These are phyloP conservation scores for Fragum fragum DNA, from an alignment of 2,888 invertebrate species.

Conservation along the genomic window DNA sequence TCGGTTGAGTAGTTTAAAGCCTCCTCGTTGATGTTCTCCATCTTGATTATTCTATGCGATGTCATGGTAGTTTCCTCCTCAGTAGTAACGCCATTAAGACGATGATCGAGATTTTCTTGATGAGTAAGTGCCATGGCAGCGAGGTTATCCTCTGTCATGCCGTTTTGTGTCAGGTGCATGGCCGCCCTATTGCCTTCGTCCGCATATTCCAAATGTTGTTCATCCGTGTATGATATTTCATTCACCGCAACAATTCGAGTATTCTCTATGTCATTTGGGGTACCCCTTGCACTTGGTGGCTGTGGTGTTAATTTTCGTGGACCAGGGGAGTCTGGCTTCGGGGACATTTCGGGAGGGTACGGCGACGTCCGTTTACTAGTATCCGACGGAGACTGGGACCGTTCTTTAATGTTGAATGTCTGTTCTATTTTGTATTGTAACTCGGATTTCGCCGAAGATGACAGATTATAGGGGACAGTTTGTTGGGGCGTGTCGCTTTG, in stretches of 20 bases:
- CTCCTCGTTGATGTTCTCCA: conserved; percentile 46
- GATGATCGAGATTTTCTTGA: conserved; percentile 55
- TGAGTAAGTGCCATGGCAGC: conserved; percentile 56
- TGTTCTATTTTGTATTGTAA: conserved; percentile 55
- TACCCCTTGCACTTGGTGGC: not conserved
- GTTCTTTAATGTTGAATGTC: conserved; percentile 39
- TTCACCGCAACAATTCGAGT: not conserved
- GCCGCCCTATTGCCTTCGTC: conserved; percentile 59
- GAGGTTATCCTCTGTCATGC: conserved; percentile 61
- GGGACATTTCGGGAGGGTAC: not conserved
- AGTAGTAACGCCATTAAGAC: conserved; percentile 34
- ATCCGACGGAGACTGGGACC: conserved; percentile 25
- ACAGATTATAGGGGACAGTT: conserved; percentile 50
- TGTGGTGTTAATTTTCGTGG: conserved; percentile 5
- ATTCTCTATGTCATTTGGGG: not conserved
- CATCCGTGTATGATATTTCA: conserved; percentile 6
- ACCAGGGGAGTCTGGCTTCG: conserved; percentile 8
- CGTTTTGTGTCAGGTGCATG: conserved; percentile 41
- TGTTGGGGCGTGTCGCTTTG: conserved; percentile 33
- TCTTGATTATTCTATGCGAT: conserved; percentile 36
- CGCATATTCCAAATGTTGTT: conserved; percentile 35
- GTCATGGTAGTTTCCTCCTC: conserved; percentile 23
- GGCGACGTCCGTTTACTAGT: conserved; percentile 5
- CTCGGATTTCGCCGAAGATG: conserved; percentile 46
- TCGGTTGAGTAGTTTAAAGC: conserved; percentile 57